A percentile compares a stretch with the other conserved stretches of the same genome.
phyloP scores from a whole-genome alignment of 1,140 invertebrate genomes.

The Saccostrea glomerata region DNA sequence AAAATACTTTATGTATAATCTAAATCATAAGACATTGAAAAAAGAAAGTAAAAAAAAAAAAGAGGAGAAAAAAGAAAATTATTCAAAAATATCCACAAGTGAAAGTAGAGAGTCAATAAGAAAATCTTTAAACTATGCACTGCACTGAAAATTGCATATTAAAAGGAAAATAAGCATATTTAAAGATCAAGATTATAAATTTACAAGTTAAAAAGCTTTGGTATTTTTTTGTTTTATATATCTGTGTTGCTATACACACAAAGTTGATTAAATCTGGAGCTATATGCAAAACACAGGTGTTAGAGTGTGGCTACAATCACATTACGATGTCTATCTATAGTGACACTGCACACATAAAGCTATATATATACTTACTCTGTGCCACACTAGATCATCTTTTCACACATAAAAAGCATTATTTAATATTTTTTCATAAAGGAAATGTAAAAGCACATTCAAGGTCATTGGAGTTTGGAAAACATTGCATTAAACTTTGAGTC shows the following conservation, averaged over 20 bases:
- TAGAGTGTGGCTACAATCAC: slow-evolving; percentile 10
- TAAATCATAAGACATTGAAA: too few relatives aligned
- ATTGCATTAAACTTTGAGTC: slow-evolving; percentile 32
- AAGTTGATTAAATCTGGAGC: not conserved
- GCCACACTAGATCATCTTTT: slow-evolving; percentile 15
- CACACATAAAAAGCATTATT: slow-evolving; percentile 1
- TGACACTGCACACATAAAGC: slow-evolving; percentile 6
- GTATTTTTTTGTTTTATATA: not conserved
- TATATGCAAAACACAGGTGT: not conserved
- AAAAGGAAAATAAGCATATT: not conserved
- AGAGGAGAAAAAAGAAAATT: not conserved
- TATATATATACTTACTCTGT: slow-evolving; percentile 8
- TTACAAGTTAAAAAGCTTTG: not conserved
- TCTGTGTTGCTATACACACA: not conserved
- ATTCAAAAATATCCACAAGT: not conserved
- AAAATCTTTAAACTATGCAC: not conserved
- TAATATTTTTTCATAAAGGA: not conserved
- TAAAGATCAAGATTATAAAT: not conserved
- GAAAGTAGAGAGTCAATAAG: not conserved
- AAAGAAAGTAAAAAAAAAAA: not conserved
- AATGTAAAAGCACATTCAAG: slow-evolving; percentile 3
- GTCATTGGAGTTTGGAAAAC: not conserved
- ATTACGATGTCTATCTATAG: not conserved
- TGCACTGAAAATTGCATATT: not conserved
- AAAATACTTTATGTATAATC: too few relatives aligned